These are phyloP conservation scores for Pseudolaguvia tuberculata DNA, from an alignment of 2,113 vertebrate genomes.

Conservation along the genomic window DNA sequence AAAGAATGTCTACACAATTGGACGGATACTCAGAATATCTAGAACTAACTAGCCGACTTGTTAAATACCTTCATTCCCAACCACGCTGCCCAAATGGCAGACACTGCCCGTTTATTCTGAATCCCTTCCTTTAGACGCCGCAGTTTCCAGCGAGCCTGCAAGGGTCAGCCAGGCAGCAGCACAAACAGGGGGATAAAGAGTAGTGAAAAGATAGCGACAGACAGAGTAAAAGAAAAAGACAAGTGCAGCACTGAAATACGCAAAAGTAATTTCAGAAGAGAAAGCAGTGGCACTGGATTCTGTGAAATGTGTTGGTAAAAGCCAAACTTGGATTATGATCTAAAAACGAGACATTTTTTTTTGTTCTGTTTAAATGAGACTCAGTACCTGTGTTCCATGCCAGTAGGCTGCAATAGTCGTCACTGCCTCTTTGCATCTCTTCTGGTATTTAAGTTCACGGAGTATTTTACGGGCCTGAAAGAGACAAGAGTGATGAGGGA, in stretches of 20 bases:
- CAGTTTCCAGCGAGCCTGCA: constrained; percentile 93
- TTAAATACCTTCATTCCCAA: constrained; percentile 97
- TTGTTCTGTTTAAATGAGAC: not conserved
- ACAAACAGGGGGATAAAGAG: constrained; percentile 65
- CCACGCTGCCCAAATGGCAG: constrained; percentile 99
- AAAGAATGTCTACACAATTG: constrained; percentile 13
- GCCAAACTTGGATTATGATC: not conserved
- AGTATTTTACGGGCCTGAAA: constrained; percentile 84
- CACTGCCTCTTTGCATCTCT: constrained; percentile 84
- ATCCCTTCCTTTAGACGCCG: constrained; percentile 92
- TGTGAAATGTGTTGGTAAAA: not conserved
- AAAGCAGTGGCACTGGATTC: constrained; percentile 24
- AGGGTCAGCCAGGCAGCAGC: constrained; percentile 61
- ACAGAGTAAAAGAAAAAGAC: constrained; percentile 39
- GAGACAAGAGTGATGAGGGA: constrained; percentile 8
- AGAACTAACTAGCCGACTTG: constrained; percentile 60
- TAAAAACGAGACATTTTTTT: not conserved
- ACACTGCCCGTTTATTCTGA: constrained; percentile 92
- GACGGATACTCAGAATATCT: not conserved
- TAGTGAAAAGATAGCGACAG: constrained; percentile 25
- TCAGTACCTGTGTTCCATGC: constrained; percentile 88
- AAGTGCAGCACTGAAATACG: constrained; percentile 34
- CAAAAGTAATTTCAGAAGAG: constrained; percentile 11
- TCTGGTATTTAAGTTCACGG: constrained; percentile 88
- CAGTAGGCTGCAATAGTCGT: constrained; percentile 90